A percentile compares a stretch with the other conserved stretches of the same genome.
These are phyloP conservation scores for Oedothorax gibbosus DNA, from an alignment of 1,140 invertebrate species.

Conservation along the genomic window DNA sequence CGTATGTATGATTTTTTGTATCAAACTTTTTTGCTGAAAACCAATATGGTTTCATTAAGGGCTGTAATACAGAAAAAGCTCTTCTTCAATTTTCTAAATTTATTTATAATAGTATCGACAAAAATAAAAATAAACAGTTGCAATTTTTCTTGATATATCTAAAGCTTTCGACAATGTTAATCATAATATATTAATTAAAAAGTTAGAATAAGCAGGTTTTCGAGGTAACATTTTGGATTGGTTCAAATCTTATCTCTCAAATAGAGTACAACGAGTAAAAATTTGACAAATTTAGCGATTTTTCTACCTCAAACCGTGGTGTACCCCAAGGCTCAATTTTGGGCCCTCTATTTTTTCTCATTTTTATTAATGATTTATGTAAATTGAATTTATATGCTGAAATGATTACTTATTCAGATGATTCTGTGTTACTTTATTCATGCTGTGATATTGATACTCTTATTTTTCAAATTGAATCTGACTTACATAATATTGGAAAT, in stretches of 20 bases:
- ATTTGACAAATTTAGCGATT: not conserved
- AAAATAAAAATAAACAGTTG: too few species aligned
- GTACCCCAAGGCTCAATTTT: too few species aligned
- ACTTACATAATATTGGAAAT: not conserved
- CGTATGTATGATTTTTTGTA: not conserved
- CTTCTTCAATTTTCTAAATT: not conserved
- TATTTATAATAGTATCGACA: not conserved
- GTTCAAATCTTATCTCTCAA: not conserved
- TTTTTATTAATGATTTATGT: not conserved
- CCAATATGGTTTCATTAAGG: not conserved
- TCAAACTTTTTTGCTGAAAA: not conserved
- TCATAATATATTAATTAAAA: not conserved
- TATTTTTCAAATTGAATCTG: not conserved
- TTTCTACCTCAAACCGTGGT: too few species aligned
- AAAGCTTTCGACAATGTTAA: not conserved
- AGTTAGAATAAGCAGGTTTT: not conserved
- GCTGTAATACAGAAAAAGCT: not conserved
- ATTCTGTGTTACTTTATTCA: not conserved
- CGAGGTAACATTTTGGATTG: not conserved
- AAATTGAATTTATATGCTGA: not conserved
- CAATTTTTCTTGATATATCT: not conserved
- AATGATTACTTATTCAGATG: not conserved
- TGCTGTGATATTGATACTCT: not conserved
- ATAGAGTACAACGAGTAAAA: slow-evolving; percentile 3
- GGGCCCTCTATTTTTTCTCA: too few species aligned